Base-by-base conservation (phyloP, 2,113 vertebrate genomes). In the Syngnathus typhle region DNA sequence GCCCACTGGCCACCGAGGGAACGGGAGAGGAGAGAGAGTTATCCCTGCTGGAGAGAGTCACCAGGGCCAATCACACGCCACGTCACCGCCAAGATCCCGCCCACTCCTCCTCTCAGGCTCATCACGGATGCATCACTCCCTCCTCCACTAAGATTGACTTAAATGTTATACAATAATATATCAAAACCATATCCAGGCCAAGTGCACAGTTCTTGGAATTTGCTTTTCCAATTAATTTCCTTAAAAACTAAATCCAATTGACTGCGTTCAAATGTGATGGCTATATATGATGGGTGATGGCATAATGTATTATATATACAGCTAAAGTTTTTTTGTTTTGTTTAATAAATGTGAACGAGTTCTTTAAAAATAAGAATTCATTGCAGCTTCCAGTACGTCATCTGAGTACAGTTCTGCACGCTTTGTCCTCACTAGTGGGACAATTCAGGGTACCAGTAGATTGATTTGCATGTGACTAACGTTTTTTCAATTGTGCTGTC, bases 1-100 rank as follows among this genome's bases (percentile, higher is more conserved):
- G 84, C 88, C 87, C 86, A 87, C 88, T 88, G 89, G 86, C 78
- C 86, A 79, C 83, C 78, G 83, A 90, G 86, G 82, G 87, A 87
- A 88, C 82, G 85, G 85, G 87, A 82, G 72, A 78, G 68, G 73
- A 72, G 65, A 80, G 83, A 81, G 79, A 58, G 21, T 27, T 58
- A 7, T 69, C 85, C 72, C 77, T 68, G 82, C 75, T 70, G 68
- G 74, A 78, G 84, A 88, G 73, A 84, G 82, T 80, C 78, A 75
- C 84, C 16, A 76, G 74, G 74, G 82, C 87, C 88, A 86, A 84
- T 81, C 60, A 12, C 55, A 46, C 41, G 67, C 60, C 32, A 87
- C 90, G 88, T 90, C 91, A 90, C 73, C 38, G 13, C 62, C 49
- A 65, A 78, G 65, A 76, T 70, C 76, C 85, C 86, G 76, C 91